Percentiles rank a stretch among this genome's conserved stretches.
phyloP scores from a whole-genome alignment of 2,113 vertebrate species.

The Carettochelys insculpta region DNA sequence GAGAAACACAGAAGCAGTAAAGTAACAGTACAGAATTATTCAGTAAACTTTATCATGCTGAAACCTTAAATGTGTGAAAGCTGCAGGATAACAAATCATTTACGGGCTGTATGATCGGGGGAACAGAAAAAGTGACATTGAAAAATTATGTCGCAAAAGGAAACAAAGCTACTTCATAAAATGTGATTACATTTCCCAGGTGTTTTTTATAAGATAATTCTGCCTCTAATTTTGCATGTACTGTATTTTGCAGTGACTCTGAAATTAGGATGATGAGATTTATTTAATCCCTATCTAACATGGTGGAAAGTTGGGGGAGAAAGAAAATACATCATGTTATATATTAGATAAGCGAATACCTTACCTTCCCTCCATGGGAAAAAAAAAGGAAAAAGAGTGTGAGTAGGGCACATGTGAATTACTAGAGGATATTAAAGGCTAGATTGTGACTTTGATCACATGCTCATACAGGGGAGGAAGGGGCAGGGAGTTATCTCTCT shows the following conservation, averaged over 20 bases:
- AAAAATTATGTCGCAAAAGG: background rate
- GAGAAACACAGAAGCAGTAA: constrained; percentile 30
- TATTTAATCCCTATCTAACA: background rate
- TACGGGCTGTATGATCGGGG: background rate
- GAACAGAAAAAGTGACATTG: background rate
- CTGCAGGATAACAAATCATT: constrained; percentile 2
- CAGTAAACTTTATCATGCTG: background rate
- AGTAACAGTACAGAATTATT: constrained; percentile 3
- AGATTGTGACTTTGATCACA: background rate
- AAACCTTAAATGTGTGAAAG: background rate
- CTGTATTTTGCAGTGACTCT: background rate
- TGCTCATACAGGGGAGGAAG: background rate
- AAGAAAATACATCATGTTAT: accelerated
- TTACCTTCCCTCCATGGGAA: no score
- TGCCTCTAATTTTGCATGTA: background rate
- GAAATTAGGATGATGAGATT: background rate
- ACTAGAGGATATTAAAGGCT: background rate
- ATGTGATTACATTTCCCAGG: constrained; percentile 18
- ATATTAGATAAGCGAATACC: background rate
- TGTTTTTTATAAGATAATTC: constrained; percentile 41
- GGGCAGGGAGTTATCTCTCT: background rate
- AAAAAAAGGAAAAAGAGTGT: no score
- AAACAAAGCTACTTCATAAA: constrained; percentile 14
- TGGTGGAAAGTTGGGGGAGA: background rate
- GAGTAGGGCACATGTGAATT: background rate